Conservation (phyloP, 2,888 invertebrate species). For the Phymatocera aterrima region DNA sequence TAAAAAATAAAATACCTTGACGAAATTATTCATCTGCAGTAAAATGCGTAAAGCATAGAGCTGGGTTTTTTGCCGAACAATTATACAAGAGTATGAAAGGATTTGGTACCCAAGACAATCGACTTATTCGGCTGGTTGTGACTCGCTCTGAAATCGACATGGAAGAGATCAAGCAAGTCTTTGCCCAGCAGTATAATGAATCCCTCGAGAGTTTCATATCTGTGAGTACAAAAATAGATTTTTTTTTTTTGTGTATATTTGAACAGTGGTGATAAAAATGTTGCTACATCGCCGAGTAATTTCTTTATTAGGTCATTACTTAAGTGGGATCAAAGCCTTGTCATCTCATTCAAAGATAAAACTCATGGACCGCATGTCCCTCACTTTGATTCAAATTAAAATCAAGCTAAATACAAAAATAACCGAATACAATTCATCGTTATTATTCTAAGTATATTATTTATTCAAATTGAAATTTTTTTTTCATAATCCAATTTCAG, state of each 20-base stretch:
- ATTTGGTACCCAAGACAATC: slow-evolving; percentile 90
- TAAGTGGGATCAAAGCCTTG: neutral
- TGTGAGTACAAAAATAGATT: slow-evolving; percentile 75
- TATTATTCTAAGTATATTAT: slow-evolving; percentile 43
- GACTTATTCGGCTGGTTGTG: slow-evolving; percentile 90
- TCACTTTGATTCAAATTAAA: neutral
- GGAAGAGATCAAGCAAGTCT: slow-evolving; percentile 89
- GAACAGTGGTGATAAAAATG: neutral
- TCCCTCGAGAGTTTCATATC: slow-evolving; percentile 87
- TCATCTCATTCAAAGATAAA: neutral
- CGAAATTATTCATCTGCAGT: too few species aligned
- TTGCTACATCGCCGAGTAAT: neutral
- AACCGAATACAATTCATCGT: neutral
- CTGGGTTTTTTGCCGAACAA: slow-evolving; percentile 90
- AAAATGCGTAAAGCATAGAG: slow-evolving; percentile 86
- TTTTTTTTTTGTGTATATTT: neutral
- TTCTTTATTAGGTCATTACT: too few species aligned
- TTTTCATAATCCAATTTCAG: slow-evolving; percentile 76
- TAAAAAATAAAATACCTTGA: too few species aligned
- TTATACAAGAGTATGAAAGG: slow-evolving; percentile 94
- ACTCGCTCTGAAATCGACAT: slow-evolving; percentile 91
- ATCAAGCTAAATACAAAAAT: neutral
- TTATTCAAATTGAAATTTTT: slow-evolving; percentile 31
- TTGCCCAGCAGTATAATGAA: slow-evolving; percentile 85
- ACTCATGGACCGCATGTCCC: neutral